Base-by-base conservation (phyloP, 2,888 invertebrate genomes). In the Smittia sp. region DNA sequence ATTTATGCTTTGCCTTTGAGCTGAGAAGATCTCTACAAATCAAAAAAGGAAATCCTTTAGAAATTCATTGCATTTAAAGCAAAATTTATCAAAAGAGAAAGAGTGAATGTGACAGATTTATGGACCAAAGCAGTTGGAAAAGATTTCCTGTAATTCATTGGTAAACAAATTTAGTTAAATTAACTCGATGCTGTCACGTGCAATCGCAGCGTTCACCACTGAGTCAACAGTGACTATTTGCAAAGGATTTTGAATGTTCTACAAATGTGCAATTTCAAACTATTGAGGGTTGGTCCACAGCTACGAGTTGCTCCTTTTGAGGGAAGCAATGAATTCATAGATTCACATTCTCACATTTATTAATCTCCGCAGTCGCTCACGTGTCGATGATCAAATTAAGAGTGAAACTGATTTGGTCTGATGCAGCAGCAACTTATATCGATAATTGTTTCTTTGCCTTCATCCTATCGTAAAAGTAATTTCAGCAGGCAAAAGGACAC, bases 81-180 rank as follows among this genome's bases (percentile, higher is more conserved):
- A 27, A 18, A 54, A 70, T 70, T 70, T 46, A 20, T 70, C 25
- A 54, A 15, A 58, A 52, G 46, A 27, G 20, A n/a, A n/a, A n/a
- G n/a, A n/a, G n/a, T 46, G 46, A 69, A 15, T 70, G 24, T 70
- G 69, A 70, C 69, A 70, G 52, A 70, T 70, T 70, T 70, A 70
- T 70, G 69, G 69, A 54, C 13, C 4, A 3, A 58, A 2, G 22
- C 58, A 58, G 27, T 22, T 70, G 52, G 54, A 54, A n/a, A 11
- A 58, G 7, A 25, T 69, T 25, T 69, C 69, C 52, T 69, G 46
- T 69, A 41, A 68, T 68, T 68, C 68, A 46, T 46, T 46, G 13
- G 52, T 38, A 52, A 69, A 69, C 52, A 52, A 69, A 69, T 69
- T 69, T 22, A n/a, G 22, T 52, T 32, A 52, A 52, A 25, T 69